These are phyloP conservation scores for Tragelaphus strepsiceros DNA, from an alignment of 2,113 vertebrate species.

Conservation along the genomic window DNA sequence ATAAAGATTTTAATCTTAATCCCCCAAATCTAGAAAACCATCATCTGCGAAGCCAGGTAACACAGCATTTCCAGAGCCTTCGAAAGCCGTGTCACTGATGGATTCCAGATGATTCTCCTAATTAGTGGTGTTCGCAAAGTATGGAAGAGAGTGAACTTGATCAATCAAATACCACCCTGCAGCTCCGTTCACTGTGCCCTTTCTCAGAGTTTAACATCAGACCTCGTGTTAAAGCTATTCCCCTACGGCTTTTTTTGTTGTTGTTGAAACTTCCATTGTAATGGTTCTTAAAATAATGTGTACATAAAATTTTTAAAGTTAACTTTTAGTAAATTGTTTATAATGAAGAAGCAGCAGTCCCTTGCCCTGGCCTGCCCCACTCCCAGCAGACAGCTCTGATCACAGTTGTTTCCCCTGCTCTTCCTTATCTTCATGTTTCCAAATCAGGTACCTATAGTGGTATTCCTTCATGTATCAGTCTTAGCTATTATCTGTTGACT, in stretches of 20 bases:
- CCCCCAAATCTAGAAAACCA: background rate
- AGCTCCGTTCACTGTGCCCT: background rate
- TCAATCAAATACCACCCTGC: background rate
- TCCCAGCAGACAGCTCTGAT: background rate
- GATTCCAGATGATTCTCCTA: slow-evolving; percentile 25
- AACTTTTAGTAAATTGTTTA: background rate
- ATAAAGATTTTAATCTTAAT: slow-evolving; percentile 10
- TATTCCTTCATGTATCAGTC: background rate
- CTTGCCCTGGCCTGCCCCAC: background rate
- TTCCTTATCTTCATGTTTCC: background rate
- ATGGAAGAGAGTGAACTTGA: background rate
- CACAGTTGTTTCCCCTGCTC: background rate
- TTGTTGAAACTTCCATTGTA: background rate
- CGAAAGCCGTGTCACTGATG: background rate
- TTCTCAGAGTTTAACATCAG: background rate
- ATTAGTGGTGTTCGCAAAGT: background rate
- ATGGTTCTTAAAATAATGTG: background rate
- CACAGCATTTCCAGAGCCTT: background rate
- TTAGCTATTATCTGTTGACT: background rate
- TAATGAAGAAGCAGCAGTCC: background rate
- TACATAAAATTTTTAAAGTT: background rate
- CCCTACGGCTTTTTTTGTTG: background rate
- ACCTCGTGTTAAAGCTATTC: background rate
- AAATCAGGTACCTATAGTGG: background rate
- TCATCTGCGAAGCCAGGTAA: background rate